Percentiles rank a stretch among this genome's conserved stretches.
Conservation (phyloP, 1,140 invertebrate species). For the Drosophila pseudoobscura region DNA sequence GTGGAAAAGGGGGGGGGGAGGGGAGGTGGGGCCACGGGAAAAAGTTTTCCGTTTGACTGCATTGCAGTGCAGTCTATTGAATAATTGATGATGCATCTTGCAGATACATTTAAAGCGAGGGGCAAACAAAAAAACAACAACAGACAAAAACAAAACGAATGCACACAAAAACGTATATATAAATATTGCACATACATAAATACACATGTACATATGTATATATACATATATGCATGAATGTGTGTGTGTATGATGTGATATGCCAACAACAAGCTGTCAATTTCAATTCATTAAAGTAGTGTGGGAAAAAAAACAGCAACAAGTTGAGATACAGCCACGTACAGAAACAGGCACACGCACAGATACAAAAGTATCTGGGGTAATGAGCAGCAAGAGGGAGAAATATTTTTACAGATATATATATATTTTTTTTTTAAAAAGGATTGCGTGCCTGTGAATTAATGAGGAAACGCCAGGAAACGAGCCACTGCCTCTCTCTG, state of each 20-base stretch:
- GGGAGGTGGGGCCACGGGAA: background rate
- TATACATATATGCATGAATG: no score
- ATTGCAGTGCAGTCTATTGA: conserved; percentile 59
- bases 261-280: conserved; percentile 47
- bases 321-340: conserved; percentile 45
- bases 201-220: no score
- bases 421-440: conserved; percentile 6
- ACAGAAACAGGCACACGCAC: conserved; percentile 32
- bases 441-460: conserved; percentile 63
- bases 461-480: conserved; percentile 52
- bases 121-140: no score
- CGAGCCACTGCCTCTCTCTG: conserved; percentile 1
- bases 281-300: conserved; percentile 57
- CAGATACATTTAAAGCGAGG: conserved; percentile 51
- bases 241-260: conserved; percentile 13
- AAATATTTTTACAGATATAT: no score
- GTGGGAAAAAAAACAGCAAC: conserved; percentile 53
- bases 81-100: conserved; percentile 69
- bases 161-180: conserved; percentile 26
- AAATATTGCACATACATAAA: background rate
- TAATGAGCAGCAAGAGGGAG: conserved; percentile 52
- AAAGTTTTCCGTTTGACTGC: conserved; percentile 56
- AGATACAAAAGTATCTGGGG: conserved; percentile 60
- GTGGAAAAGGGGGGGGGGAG: background rate
- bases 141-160: conserved; percentile 3